Evolutionary conservation across 2,113 vertebrate genomes (phyloP), one percentile per base, ranked within the genome.

Genomic region (Pitta sordida): DNA sequence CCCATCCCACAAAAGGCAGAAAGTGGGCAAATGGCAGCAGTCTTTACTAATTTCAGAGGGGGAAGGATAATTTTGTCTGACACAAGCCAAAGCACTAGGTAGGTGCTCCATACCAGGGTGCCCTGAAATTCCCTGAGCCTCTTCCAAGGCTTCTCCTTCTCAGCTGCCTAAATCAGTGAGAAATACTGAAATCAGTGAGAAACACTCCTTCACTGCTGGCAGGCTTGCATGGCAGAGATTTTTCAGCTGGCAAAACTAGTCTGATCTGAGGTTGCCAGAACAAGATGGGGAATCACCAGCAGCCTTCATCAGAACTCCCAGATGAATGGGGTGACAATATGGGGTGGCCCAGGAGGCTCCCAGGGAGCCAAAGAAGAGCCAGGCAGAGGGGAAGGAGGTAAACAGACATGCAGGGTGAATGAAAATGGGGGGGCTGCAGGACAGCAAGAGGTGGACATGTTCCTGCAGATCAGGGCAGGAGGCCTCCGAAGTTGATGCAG

Each of bases 401-500:
- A 82, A 64, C 7, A 20, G 17, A 43, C 6, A 5, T 14, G 30
- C 15, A 24, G 18, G 8, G 15, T 27, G 32, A 79, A 56, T 27
- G 20, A 55, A 93, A 70, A 67, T 10, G 27, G 17, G 18, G n/a
- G 22, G 24, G 10, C 22, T 74, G 29, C 32, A 30, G 69, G 43
- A 48, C 8, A 76, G 34, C 1, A 1, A 77, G 43, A 11, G 29
- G 4, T 0, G 2, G 32, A 16, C 4, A 2, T 3, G 4, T 34
- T 65, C 44, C 29, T 34, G 48, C 58, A 52, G 82, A 83, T 55
- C 10, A 6, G 39, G 63, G 70, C 76, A 86, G 44, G 77, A 71
- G 62, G 84, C 74, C 91, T 86, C 60, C 17, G 0, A 46, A 41
- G 49, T 53, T 69, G 86, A 75, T 13, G 13, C 1, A 14, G 71